Evolutionary conservation across 92 coral and sea anemone species (phyloP), one percentile per base, ranked within the genome.

Genomic region (Heteractis magnifica): DNA sequence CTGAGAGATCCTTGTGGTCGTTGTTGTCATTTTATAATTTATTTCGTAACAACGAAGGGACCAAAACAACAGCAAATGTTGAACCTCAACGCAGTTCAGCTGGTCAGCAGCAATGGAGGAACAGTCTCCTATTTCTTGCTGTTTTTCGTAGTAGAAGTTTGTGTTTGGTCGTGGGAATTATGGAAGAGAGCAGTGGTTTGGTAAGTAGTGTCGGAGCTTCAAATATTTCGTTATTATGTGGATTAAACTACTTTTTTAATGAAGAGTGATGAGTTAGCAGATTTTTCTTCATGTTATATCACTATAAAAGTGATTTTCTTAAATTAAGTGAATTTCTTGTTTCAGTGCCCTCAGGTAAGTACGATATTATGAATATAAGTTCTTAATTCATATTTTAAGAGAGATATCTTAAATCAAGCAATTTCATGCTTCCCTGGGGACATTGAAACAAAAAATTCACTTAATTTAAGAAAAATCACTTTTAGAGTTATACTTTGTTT

Each of bases 161-260:
- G 72, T 71, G 77, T 81, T n/a, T 68, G 68, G 84, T 70, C 41
- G 9, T 11, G 6, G 13, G 77, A 19, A 52, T 18, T 81, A 34
- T 68, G 84, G 77, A 81, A 70, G 58, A 62, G 56, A 81, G 19
- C 71, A 48, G 21, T 52, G 6, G 23, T 81, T n/a, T 50, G 84
- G 84, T 81, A 51, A 81, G 84, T 81, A 48, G n/a, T 6, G 14
- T 10, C 49, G 10, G 26, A 5, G 12, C 15, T 52, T 15, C n/a
- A 10, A 50, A 52, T 76, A 50, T 50, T 34, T 52, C 65, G 49
- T 10, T 68, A 5, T 0, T 68, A 0, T 18, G 23, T 23, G 8
- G 1, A 6, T 3, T 41, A 12, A 26, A 6, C 49, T 68, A 26
- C 34, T 68, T 68, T 0, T 68, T 68, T 62, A 5, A 8, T 68